Evolutionary conservation across 64 coral and sea anemone genomes (phyloP), one percentile per base, ranked within the genome.

Genomic region (Montipora capricornis): DNA sequence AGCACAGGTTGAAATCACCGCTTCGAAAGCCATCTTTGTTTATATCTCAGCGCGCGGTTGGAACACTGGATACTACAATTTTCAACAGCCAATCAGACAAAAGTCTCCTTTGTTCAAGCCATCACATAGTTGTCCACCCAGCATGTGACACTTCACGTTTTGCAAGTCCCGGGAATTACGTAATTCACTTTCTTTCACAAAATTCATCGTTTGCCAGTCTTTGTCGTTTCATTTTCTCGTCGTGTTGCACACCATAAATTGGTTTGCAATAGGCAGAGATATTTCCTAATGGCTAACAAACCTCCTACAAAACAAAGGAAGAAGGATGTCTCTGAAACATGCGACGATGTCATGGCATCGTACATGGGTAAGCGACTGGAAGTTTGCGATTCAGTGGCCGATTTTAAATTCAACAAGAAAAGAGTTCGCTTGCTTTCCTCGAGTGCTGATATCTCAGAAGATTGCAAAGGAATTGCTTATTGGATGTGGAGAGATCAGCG

Each of bases 401-500:
- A 93, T 51, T 93, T 93, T 78, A 88, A 82, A 24, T 95, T 95
- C 73, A 90, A 95, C 62, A 95, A 90, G 81, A 95, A 95, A 47
- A 59, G 93, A 95, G 75, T 95, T 24, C 88, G 93, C 16, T 57
- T 90, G 8, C 50, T 95, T 49, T 76, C 93, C 26, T 85, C 62
- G 14, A 47, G 46, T 55, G 78, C 71, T 49, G 70, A 90, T 67
- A 83, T 95, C 53, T n/a, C 64, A 1, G 88, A 89, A 9, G 37
- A 48, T 78, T 90, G 87, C 51, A 77, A 90, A 46, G 93, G 88
- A 64, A 95, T 95, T 82, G 71, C 89, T 1, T 95, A 95, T 61
- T 95, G 93, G 93, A 95, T 95, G 93, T 90, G 93, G 93, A 60
- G 93, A 22, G 93, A 95, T 3, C 93, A 95, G 8, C 80, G 93